Base-by-base conservation (phyloP, 2,113 vertebrate species). In the Heterotis niloticus region DNA sequence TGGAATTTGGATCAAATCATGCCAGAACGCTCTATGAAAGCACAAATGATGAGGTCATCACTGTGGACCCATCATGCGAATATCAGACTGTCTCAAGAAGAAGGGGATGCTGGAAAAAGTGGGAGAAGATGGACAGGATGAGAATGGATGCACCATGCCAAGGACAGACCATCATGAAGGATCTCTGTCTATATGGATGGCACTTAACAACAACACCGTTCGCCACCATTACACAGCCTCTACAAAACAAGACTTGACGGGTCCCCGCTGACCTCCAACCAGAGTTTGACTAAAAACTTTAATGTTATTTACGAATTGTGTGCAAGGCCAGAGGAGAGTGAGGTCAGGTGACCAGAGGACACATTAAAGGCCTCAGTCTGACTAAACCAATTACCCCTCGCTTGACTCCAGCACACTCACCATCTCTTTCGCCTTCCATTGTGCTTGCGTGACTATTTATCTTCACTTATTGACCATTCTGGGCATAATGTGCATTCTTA, bases 401-500 rank as follows among this genome's bases (percentile, higher is more conserved):
- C 26, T 65, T 64, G 29, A 57, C 44, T 65, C 65, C 65, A 14
- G 10, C 4, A 18, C 65, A 5, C 29, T 5, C 11, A 51, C 67
- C 11, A 16, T 28, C 34, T 68, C 14, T 18, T 11, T 59, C 18
- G n/a, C 13, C 62, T 52, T 64, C 34, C 57, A 72, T 17, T 10
- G 5, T 16, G 14, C 64, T 20, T 23, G 5, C 23, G 44, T 77
- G 20, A 54, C 66, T 78, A 78, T 79, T 59, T 67, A 75, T 78
- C 62, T 78, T 20, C 62, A n/a, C 51, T 76, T 28, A 88, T 89
- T 75, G 83, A 88, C 81, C 84, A 81, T 75, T 67, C 75, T 62
- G 83, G 84, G 85, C 65, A 56, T 79, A 78, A 71, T 9, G 62
- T 72, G 64, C 86, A 87, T 86, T 84, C 87, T 88, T 91, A 90